Conservation (phyloP, 2,113 vertebrate genomes). For the Atherinomorus stipes region DNA sequence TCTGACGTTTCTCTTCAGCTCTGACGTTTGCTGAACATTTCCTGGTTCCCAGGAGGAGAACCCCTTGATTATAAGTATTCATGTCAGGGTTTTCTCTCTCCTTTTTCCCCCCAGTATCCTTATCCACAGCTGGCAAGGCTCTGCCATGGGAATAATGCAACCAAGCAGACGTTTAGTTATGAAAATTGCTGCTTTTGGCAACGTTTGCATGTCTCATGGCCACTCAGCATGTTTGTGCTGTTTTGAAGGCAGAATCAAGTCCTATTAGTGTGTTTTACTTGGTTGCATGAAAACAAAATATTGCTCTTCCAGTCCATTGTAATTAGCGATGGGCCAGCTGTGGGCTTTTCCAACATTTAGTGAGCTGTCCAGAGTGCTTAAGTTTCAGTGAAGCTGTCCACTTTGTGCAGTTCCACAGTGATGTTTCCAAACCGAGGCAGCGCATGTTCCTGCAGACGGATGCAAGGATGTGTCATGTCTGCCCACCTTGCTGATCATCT, state of each 20-base stretch:
- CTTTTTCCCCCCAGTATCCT: background rate
- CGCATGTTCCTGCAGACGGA: slow-evolving; percentile 1
- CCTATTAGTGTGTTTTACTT: background rate
- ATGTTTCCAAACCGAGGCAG: background rate
- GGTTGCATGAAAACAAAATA: background rate
- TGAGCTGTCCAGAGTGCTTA: slow-evolving; percentile 42
- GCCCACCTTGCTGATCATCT: slow-evolving; percentile 12
- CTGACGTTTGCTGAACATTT: background rate
- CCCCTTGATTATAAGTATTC: slow-evolving; percentile 1
- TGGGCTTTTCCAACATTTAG: slow-evolving; percentile 33
- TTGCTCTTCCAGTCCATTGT: background rate
- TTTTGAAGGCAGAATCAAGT: background rate
- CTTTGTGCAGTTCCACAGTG: slow-evolving; percentile 14
- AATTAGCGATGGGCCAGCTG: slow-evolving; percentile 40
- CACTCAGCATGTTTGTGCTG: background rate
- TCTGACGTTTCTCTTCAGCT: too few relatives aligned
- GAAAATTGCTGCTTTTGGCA: too few relatives aligned
- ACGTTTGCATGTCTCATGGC: background rate
- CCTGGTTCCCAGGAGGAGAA: background rate
- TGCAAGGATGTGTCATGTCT: slow-evolving; percentile 10
- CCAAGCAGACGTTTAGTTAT: background rate
- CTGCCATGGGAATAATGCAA: background rate
- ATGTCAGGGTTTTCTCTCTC: background rate
- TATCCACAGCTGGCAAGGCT: background rate
- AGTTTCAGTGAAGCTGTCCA: slow-evolving; percentile 32